Evolutionary conservation across 2,797 vertebrate genomes (phyloP).

Genomic region (Cyprinella venusta): DNA sequence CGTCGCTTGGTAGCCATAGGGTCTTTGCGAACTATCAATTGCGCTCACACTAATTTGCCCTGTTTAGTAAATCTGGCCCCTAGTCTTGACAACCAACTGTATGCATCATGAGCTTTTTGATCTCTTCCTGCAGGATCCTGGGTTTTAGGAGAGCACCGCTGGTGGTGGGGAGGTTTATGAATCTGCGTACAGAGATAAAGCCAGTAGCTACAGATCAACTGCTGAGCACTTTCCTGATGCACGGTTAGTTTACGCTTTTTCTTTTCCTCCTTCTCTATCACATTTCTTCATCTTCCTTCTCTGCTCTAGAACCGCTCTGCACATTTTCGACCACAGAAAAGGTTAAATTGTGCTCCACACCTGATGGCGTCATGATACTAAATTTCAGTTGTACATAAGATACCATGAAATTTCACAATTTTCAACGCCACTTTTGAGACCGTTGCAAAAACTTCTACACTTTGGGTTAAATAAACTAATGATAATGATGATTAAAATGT

Average conservation of each 20-base stretch:
- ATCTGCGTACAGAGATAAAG: conserved; percentile 93
- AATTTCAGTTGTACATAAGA: not conserved
- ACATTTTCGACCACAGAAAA: not conserved
- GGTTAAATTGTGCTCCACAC: not conserved
- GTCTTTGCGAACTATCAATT: no score
- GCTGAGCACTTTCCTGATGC: conserved; percentile 91
- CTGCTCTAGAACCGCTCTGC: not conserved
- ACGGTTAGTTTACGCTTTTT: conserved; percentile 78
- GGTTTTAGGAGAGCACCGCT: conserved; percentile 95
- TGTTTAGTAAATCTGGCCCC: no score
- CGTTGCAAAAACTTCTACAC: not conserved
- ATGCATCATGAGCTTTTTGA: not conserved
- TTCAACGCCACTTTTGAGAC: not conserved
- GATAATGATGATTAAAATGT: no score
- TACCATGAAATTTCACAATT: not conserved
- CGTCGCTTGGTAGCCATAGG: no score
- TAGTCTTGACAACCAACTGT: not conserved
- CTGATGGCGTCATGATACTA: not conserved
- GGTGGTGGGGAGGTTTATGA: conserved; percentile 92
- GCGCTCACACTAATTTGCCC: no score
- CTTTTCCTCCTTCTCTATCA: not conserved
- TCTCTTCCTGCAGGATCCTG: conserved; percentile 82
- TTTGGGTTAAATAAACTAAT: not conserved
- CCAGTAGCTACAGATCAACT: conserved; percentile 96
- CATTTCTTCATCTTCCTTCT: not conserved